phyloP scores from a whole-genome alignment of 1,140 invertebrate species.

The Popillia japonica region DNA sequence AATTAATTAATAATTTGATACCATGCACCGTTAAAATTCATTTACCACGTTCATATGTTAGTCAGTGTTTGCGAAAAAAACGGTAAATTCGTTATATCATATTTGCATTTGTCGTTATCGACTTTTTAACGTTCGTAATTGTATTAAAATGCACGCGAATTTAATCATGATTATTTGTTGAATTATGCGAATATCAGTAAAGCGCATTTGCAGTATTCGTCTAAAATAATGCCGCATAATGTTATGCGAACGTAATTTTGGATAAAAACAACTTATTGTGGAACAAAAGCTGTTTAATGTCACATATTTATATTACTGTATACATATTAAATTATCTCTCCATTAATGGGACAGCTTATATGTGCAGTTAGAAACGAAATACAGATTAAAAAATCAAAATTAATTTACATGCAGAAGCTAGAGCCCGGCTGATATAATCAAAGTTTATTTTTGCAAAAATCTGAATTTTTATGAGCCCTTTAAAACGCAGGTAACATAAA shows the following conservation, averaged over 20 bases:
- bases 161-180: background rate
- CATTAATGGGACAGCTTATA: too few relatives aligned
- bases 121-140: background rate
- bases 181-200: background rate
- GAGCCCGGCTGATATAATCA: too few relatives aligned
- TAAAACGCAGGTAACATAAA: too few relatives aligned
- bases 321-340: too few relatives aligned
- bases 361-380: too few relatives aligned
- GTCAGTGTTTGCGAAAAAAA: background rate
- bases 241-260: background rate
- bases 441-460: too few relatives aligned
- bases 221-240: background rate
- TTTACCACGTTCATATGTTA: background rate
- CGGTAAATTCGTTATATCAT: background rate
- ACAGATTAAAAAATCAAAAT: too few relatives aligned
- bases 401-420: too few relatives aligned
- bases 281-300: background rate
- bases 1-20: slow-evolving; percentile 11
- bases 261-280: background rate
- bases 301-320: background rate
- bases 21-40: background rate
- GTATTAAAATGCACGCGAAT: background rate
- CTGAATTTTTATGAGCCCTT: too few relatives aligned
- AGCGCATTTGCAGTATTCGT: background rate
- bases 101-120: background rate